A percentile compares a stretch with the other conserved stretches of the same genome.
Conservation (phyloP, 2,888 invertebrate species). For the Netelia melanura region DNA sequence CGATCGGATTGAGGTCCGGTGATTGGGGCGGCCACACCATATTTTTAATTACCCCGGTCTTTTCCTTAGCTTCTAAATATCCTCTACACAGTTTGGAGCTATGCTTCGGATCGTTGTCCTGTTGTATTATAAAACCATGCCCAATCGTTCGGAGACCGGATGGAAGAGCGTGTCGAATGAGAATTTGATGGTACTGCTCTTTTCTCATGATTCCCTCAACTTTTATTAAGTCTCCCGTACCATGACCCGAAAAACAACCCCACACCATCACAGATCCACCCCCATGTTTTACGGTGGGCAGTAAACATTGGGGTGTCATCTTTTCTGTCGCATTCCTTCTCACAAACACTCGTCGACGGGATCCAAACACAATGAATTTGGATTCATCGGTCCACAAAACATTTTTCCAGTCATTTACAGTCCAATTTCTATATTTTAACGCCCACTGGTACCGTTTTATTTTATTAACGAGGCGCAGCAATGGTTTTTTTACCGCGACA, state of each 20-base stretch:
- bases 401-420: slow-evolving; percentile 52
- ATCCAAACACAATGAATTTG: slow-evolving; percentile 63
- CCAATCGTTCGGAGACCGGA: slow-evolving; percentile 63
- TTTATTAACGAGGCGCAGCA: slow-evolving; percentile 42
- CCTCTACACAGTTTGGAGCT: slow-evolving; percentile 62
- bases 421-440: slow-evolving; percentile 61
- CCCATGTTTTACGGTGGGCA: slow-evolving; percentile 65
- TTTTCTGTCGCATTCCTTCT: slow-evolving; percentile 38
- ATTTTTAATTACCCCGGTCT: neutral
- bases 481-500: slow-evolving; percentile 22
- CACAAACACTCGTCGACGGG: slow-evolving; percentile 50
- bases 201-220: slow-evolving; percentile 71
- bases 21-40: slow-evolving; percentile 40
- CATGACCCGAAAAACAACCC: slow-evolving; percentile 56
- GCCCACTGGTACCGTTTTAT: slow-evolving; percentile 64
- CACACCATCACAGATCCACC: slow-evolving; percentile 12
- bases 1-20: slow-evolving; percentile 35
- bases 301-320: slow-evolving; percentile 45
- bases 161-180: slow-evolving; percentile 62
- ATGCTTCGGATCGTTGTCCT: slow-evolving; percentile 71
- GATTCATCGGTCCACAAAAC: slow-evolving; percentile 68
- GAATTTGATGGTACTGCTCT: slow-evolving; percentile 61
- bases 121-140: slow-evolving; percentile 67
- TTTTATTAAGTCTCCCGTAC: slow-evolving; percentile 63
- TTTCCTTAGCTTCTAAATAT: slow-evolving; percentile 55